Base-by-base conservation (phyloP, 2,113 vertebrate genomes). In the Gadus chalcogrammus region DNA sequence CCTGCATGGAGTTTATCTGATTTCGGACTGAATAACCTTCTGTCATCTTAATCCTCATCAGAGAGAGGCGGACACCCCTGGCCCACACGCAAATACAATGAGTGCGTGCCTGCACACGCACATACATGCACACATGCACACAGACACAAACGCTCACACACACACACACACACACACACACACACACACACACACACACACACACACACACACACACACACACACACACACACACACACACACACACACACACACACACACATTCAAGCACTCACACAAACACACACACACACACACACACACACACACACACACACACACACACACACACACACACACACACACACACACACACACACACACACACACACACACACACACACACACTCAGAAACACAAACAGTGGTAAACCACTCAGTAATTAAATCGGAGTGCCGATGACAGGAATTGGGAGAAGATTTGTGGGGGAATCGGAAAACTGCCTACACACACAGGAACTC, bases 1-100 rank as follows among this genome's bases (percentile, higher is more conserved):
- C 65, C 70, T 76, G 79, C 59, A 69, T 77, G 22, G 1, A 69
- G 72, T 60, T 80, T 84, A 86, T 88, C 82, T 85, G 80, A 79
- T 85, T 75, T 84, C 75, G 79, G 76, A 79, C 69, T 72, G 74
- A 70, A 68, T 78, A 74, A 78, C 61, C 64, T 67, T 65, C 38
- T 55, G 18, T 71, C 80, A 73, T 82, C 17, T 67, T 68, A 77
- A 48, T 78, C 82, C 77, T 79, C 56, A 73, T 78, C 78, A 62
- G 70, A 31, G 70, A 31, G 53, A 58, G 55, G 55, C 3, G 9
- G 17, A 16, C 5, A 16, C 55, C 55, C 55, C 55, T 58, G 5
- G 15, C 55, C 55, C 55, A 16, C 55, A 58, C 42, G 12, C 6
- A 48, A 9, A 48, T 48, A 48, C 7, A 48, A 48, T 13, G 8